Base-by-base conservation (phyloP, 2,888 invertebrate species). In the Eilema caniola region DNA sequence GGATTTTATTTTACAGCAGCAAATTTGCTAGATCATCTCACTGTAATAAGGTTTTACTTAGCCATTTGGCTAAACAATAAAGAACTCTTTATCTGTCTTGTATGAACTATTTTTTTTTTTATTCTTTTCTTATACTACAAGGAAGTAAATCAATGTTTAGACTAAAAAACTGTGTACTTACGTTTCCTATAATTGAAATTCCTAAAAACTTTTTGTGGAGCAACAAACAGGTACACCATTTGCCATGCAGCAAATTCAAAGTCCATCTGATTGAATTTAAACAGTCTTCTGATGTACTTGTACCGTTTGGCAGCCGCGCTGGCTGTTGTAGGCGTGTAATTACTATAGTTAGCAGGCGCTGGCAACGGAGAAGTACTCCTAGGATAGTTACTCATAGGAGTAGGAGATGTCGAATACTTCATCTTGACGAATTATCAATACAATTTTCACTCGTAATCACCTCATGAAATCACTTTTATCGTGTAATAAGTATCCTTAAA, bases 231-330 rank as follows among this genome's bases (percentile, higher is more conserved):
- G 90, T 99, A 99, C 0, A 99, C 92, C 98, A 99, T 99, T 96
- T 99, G 99, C 99, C 99, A 99, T n/a, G 98, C 95, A 0, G 99
- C 99, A 95, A 99, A 99, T 90, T 99, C 99, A 95, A 99, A 99
- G 94, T 99, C 99, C 99, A 99, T 99, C 95, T 99, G 99, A 86
- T 98, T 97, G 88, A 99, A 99, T 92, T 98, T 98, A 73, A 98
- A 96, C 73, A 99, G 93, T 86, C 98, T 96, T 79, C 98, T 95
- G 67, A 99, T 94, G 92, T 98, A 98, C 95, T 98, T 98, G 93
- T 98, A 98, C 75, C 98, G 96, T 93, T 99, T 99, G 61, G 98
- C 97, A 60, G 98, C 97, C 3, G 98, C 99, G 71, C 98, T 97
- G 67, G 93, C 92, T 85, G 97, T 97, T 81, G 97, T 96, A 63